Evolutionary conservation across 2,797 vertebrate genomes (phyloP).

Genomic region (Peromyscus eremicus): DNA sequence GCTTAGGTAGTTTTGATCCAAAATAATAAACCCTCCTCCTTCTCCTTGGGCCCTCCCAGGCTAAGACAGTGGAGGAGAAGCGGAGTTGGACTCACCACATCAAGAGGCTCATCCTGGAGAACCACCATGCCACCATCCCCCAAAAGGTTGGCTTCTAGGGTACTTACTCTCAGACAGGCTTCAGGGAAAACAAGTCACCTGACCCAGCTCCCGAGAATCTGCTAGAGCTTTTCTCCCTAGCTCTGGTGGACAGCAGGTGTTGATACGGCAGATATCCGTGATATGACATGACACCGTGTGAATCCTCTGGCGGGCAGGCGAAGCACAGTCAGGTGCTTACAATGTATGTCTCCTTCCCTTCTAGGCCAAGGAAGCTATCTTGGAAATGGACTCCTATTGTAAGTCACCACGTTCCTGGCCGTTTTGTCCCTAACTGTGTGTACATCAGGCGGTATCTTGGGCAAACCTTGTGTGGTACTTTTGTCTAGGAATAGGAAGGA

Average conservation of each 20-base stretch:
- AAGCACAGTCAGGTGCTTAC: neutral
- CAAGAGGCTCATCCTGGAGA: constrained; percentile 98
- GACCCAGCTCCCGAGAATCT: neutral
- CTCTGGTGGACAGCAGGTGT: accelerated
- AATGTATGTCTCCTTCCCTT: constrained; percentile 67
- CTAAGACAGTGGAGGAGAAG: constrained; percentile 95
- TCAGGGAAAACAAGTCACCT: neutral
- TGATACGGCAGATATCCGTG: neutral
- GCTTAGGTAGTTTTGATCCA: accelerated
- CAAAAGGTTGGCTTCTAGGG: constrained; percentile 90
- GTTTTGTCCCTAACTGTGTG: neutral
- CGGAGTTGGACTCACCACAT: constrained; percentile 97
- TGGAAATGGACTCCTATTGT: constrained; percentile 96
- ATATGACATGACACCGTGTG: neutral
- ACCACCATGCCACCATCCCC: constrained; percentile 95
- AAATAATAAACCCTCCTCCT: accelerated
- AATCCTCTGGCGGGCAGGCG: neutral
- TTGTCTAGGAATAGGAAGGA: neutral
- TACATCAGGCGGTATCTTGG: neutral
- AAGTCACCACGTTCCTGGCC: constrained; percentile 86
- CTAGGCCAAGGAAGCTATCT: constrained; percentile 95
- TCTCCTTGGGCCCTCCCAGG: constrained; percentile 86
- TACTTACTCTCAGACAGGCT: neutral
- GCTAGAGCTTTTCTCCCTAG: neutral
- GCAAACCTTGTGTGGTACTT: neutral